Percentiles rank a stretch among this genome's conserved stretches.
These are phyloP conservation scores for Leptopilina boulardi DNA, from an alignment of 1,140 invertebrate genomes.

Conservation along the genomic window DNA sequence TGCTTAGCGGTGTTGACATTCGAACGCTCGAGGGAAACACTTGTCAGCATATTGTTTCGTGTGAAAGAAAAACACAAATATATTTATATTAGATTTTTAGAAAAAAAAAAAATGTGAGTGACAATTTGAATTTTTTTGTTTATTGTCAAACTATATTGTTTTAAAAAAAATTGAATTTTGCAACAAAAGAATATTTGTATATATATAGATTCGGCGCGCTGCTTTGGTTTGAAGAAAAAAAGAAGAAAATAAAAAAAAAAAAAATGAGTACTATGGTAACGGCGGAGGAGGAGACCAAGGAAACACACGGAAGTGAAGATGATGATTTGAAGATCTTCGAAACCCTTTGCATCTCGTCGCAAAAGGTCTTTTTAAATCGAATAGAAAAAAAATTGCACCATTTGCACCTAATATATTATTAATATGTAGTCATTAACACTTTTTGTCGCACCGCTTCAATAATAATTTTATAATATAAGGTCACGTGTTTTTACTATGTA, in stretches of 20 bases:
- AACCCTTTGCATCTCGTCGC: slow-evolving; percentile 74
- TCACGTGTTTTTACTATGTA: not conserved
- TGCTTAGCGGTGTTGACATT: slow-evolving; percentile 54
- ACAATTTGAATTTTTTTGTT: slow-evolving; percentile 13
- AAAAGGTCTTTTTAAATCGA: slow-evolving; percentile 53
- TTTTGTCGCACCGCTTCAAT: not conserved
- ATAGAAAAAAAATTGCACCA: slow-evolving; percentile 35
- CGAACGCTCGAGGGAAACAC: slow-evolving; percentile 39
- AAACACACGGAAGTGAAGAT: slow-evolving; percentile 71
- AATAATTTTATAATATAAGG: not conserved
- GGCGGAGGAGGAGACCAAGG: slow-evolving; percentile 46
- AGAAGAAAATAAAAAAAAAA: no score
- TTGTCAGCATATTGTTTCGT: slow-evolving; percentile 21
- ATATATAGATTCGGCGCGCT: slow-evolving; percentile 26
- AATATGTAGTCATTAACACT: not conserved
- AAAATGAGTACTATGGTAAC: slow-evolving; percentile 32
- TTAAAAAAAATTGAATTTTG: not conserved
- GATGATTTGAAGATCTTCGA: slow-evolving; percentile 84
- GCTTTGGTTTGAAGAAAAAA: not conserved
- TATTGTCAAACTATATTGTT: no score
- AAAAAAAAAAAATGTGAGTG: slow-evolving; percentile 13
- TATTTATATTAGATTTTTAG: not conserved
- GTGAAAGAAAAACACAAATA: not conserved
- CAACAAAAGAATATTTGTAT: not conserved
- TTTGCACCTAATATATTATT: not conserved